Conservation (phyloP, 2,113 vertebrate genomes). For the Prionailurus bengalensis region DNA sequence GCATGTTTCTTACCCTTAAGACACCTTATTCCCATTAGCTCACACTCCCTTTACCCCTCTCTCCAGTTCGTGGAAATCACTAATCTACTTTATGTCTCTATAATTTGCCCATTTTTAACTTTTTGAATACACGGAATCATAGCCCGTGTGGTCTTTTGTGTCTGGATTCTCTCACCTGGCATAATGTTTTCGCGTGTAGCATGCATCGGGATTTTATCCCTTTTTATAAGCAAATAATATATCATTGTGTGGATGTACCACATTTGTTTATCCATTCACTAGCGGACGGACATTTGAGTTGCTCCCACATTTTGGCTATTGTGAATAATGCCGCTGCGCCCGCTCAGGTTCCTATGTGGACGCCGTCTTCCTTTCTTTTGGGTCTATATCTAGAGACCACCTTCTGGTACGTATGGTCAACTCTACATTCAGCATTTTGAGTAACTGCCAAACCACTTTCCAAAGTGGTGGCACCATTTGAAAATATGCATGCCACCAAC, state of each 20-base stretch:
- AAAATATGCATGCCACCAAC: no score
- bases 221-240: not conserved
- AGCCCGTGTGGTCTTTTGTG: not conserved
- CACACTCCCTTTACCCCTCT: not conserved
- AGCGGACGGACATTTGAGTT: not conserved
- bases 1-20: not conserved
- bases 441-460: not conserved
- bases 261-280: not conserved
- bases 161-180: not conserved
- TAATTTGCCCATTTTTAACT: not conserved
- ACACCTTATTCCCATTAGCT: not conserved
- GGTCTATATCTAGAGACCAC: not conserved
- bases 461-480: not conserved
- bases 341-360: not conserved
- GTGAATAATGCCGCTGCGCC: not conserved
- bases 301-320: not conserved
- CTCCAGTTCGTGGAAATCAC: not conserved
- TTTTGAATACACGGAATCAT: not conserved
- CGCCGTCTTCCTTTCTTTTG: not conserved
- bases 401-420: not conserved
- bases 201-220: not conserved
- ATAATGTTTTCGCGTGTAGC: not conserved
- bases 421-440: not conserved
- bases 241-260: not conserved
- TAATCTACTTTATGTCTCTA: not conserved